phyloP scores from a whole-genome alignment of 2,797 vertebrate genomes.

The Cynodonichthys magdalenae region DNA sequence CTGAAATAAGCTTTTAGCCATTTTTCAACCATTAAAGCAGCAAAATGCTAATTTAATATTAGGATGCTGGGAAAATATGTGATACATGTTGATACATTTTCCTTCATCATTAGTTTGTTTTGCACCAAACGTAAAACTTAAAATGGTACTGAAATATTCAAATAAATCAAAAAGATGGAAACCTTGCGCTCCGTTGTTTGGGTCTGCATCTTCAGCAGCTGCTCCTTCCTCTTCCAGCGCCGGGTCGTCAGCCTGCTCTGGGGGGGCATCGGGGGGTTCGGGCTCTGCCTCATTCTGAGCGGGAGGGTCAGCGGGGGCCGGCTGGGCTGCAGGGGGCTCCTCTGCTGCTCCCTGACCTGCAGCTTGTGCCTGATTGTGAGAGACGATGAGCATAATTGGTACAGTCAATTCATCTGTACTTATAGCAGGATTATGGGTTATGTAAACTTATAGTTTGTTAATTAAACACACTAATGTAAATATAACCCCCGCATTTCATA shows the following conservation, averaged over 20 bases:
- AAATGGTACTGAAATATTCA: not conserved
- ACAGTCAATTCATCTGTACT: too few relatives aligned
- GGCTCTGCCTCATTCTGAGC: conserved; percentile 90
- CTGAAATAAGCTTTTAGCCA: too few relatives aligned
- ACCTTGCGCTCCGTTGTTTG: conserved; percentile 92
- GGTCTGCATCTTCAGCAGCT: conserved; percentile 92
- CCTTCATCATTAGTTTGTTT: too few relatives aligned
- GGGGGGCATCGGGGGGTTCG: conserved; percentile 84
- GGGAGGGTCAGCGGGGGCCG: conserved; percentile 86
- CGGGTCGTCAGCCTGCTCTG: conserved; percentile 87
- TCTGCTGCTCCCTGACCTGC: conserved; percentile 86
- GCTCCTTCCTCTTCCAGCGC: conserved; percentile 92
- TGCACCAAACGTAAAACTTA: too few relatives aligned
- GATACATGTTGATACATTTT: too few relatives aligned
- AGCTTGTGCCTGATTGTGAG: conserved; percentile 82
- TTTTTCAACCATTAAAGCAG: too few relatives aligned
- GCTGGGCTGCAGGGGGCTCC: conserved; percentile 83
- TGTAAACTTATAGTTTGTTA: too few relatives aligned
- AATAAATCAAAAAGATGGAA: conserved; percentile 2
- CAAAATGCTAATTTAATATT: too few relatives aligned
- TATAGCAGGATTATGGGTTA: too few relatives aligned
- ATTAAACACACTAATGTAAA: too few relatives aligned
- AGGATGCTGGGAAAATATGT: too few relatives aligned
- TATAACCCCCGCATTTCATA: too few relatives aligned
- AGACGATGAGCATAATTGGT: not conserved